Evolutionary conservation across 2,797 vertebrate species (phyloP).

Genomic region (Valencia hispanica): DNA sequence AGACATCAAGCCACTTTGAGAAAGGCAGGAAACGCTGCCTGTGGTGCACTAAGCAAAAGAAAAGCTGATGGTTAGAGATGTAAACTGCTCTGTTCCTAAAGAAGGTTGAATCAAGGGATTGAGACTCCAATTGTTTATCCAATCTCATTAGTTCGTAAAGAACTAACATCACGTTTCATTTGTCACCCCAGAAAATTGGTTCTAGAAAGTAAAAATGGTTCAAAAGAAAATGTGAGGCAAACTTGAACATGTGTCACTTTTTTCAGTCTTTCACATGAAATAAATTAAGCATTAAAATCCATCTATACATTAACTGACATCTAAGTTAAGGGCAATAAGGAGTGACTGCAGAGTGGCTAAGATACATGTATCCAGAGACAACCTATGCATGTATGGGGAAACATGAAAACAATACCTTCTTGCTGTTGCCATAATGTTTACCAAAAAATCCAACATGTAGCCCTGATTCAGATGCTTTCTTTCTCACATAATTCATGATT

Average conservation of each 20-base stretch:
- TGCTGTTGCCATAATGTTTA: neutral
- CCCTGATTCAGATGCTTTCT: neutral
- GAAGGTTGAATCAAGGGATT: neutral
- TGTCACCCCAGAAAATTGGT: constrained; percentile 14
- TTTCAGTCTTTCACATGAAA: neutral
- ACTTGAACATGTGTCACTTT: neutral
- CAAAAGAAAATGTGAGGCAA: neutral
- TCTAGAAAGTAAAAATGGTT: neutral
- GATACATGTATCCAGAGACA: neutral
- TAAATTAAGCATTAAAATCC: neutral
- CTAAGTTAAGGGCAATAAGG: neutral
- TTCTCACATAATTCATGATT: neutral
- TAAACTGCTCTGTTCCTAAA: neutral
- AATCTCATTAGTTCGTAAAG: neutral
- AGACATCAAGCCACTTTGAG: constrained; percentile 25
- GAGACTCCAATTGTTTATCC: constrained; percentile 10
- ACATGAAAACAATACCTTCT: neutral
- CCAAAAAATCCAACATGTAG: neutral
- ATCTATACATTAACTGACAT: neutral
- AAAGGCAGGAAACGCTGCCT: constrained; percentile 51
- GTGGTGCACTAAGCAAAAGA: constrained; percentile 36
- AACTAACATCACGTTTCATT: neutral
- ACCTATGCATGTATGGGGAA: no score
- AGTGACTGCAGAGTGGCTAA: neutral
- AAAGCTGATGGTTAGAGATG: constrained; percentile 23